Evolutionary conservation across 2,797 vertebrate species (phyloP).

Genomic region (Argya squamiceps): DNA sequence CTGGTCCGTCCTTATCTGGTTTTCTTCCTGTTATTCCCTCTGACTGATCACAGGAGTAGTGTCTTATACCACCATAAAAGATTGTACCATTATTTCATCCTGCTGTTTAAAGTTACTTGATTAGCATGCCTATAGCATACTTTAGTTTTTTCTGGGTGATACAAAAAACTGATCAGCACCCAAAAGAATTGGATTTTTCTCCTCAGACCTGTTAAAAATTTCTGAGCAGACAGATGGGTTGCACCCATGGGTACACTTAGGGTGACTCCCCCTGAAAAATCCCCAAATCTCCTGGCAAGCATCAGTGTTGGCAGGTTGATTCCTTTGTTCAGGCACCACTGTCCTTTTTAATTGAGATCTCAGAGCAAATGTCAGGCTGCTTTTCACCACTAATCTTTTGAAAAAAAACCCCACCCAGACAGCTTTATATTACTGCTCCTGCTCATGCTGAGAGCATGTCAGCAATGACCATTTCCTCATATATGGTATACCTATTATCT

Average conservation of each 20-base stretch:
- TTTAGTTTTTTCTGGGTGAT: not conserved
- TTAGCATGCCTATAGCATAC: not conserved
- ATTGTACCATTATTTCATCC: not conserved
- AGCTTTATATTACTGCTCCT: not conserved
- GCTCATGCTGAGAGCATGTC: not conserved
- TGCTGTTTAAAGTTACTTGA: not conserved
- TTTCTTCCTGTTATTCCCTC: not conserved
- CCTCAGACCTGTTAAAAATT: not conserved
- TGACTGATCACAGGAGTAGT: not conserved
- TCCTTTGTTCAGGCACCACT: not conserved
- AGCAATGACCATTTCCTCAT: not conserved
- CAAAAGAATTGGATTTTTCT: not conserved
- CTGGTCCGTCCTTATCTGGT: not conserved
- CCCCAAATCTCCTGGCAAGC: not conserved
- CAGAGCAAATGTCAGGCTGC: not conserved
- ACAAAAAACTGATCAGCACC: not conserved
- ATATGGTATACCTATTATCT: not conserved
- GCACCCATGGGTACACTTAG: rapidly evolving
- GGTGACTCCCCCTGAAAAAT: rapidly evolving
- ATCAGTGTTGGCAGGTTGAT: not conserved
- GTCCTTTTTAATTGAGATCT: not conserved
- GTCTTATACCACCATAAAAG: not conserved
- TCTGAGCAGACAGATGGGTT: not conserved
- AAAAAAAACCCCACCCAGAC: not conserved
- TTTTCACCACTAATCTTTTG: not conserved